phyloP scores from a whole-genome alignment of 2,888 invertebrate genomes.

The Drosophila mettleri region DNA sequence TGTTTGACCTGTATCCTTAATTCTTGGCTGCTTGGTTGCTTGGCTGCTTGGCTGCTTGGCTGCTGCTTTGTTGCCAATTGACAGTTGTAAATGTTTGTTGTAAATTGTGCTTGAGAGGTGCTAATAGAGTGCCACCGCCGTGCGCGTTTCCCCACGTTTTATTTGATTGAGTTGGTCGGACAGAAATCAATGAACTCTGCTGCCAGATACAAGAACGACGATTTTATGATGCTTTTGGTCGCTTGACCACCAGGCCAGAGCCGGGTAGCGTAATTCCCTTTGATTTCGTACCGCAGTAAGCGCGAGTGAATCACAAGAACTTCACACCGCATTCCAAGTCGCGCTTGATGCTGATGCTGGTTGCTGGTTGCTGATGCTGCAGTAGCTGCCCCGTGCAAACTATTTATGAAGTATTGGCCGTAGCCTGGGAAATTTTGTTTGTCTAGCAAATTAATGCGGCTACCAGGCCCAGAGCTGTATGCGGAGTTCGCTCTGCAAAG shows the following conservation, averaged over 20 bases:
- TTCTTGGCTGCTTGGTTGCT: constrained; percentile 55
- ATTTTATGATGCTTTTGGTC: constrained; percentile 73
- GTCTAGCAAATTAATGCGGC: constrained; percentile 66
- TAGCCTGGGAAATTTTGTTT: constrained; percentile 58
- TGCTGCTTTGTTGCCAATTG: constrained; percentile 79
- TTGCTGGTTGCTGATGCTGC: constrained; percentile 36
- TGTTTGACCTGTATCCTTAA: constrained; percentile 74
- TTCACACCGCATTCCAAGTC: constrained; percentile 59
- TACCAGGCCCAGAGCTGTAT: constrained; percentile 31
- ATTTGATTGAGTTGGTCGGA: constrained; percentile 61
- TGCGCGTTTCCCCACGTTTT: constrained; percentile 74
- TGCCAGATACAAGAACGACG: constrained; percentile 43
- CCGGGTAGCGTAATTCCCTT: constrained; percentile 47
- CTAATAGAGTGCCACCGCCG: constrained; percentile 81
- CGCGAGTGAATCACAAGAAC: constrained; percentile 73
- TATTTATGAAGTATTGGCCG: constrained; percentile 67
- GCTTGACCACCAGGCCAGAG: constrained; percentile 27
- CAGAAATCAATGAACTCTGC: constrained; percentile 76
- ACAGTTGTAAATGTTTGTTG: constrained; percentile 82
- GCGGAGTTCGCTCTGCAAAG: constrained; percentile 3
- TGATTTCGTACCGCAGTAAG: constrained; percentile 71
- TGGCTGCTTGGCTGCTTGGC: constrained; percentile 74
- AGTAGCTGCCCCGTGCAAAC: constrained; percentile 71
- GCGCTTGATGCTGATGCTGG: constrained; percentile 16
- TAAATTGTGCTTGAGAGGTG: constrained; percentile 81